These are phyloP conservation scores for Thymelicus lineola DNA, from an alignment of 2,888 invertebrate species.

Conservation along the genomic window DNA sequence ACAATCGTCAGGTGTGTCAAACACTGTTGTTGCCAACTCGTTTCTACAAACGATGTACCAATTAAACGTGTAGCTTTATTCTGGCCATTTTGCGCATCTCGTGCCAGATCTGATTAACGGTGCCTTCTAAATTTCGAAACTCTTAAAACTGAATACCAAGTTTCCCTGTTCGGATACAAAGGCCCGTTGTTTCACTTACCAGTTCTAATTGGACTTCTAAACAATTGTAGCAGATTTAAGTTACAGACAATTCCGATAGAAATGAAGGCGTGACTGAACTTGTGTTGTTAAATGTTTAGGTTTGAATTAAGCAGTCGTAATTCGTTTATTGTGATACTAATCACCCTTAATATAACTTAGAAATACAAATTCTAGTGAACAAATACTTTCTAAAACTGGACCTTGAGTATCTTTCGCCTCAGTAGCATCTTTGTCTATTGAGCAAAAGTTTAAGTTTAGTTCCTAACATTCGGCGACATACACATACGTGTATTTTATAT, in stretches of 20 bases:
- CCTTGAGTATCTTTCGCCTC: no score
- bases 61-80: slow-evolving; percentile 47
- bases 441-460: no score
- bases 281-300: slow-evolving; percentile 2
- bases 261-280: slow-evolving; percentile 1
- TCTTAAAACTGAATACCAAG: slow-evolving; percentile 35
- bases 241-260: slow-evolving; percentile 10
- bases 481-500: no score
- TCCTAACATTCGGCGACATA: no score
- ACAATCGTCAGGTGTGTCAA: not conserved
- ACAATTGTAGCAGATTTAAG: slow-evolving; percentile 22
- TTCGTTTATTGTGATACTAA: not conserved
- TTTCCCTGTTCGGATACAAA: slow-evolving; percentile 25
- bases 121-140: slow-evolving; percentile 50
- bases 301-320: not conserved
- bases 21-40: slow-evolving; percentile 31
- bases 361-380: not conserved
- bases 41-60: slow-evolving; percentile 46
- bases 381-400: not conserved
- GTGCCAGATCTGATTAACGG: slow-evolving; percentile 48
- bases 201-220: slow-evolving; percentile 32
- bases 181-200: slow-evolving; percentile 32
- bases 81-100: slow-evolving; percentile 47
- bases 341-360: not conserved
- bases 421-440: no score